Evolutionary conservation across 1,140 invertebrate species (phyloP), one percentile per base, ranked within the genome.

Genomic region (Orussus abietinus): DNA sequence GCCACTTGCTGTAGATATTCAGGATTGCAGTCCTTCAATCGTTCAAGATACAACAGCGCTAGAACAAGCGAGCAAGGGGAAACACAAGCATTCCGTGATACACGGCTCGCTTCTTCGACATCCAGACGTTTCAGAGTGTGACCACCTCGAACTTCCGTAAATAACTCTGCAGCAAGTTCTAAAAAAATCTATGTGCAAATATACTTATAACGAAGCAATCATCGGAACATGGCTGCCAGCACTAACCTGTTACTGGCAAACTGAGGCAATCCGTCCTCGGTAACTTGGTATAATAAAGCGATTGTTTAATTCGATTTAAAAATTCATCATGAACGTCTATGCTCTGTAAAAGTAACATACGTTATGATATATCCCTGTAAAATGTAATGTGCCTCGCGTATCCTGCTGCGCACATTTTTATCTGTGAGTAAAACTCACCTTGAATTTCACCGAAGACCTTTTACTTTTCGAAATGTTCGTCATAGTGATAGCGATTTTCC

Each of bases 1-100:
- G 86, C 83, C 18, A 90, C 81, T 63, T 78, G 75, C 55, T 83
- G 77, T 17, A 94, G 72, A 74, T 94, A 96, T 41, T 86, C 83
- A 1, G 88, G 83, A 72, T 93, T 91, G 51, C 79, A 80, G 34
- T 75, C 75, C 61, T 88, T 86, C 12, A 92, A 75, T 52, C 90
- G 78, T 67, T 95, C 90, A 32, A 95, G 74, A 65, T 96, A 97
- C 1, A 96, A 74, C 47, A 93, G 72, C 11, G 89, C 88, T 57
- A 92, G 70, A 40, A 89, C 81, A 19, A 93, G 72, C 0, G 88
- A 86, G 59, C 86, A 89, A 1, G 91, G 88, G 1, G 91, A 91
- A 29, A 94, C 83, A 66, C 86, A 90, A 2, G 90, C 84, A 56
- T 84, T 82, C 58, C 85, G 76, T 26, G 85, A 83, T 33, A 91